These are phyloP conservation scores for Drosophila pseudoananassae DNA, from an alignment of 1,140 invertebrate genomes.

Conservation along the genomic window DNA sequence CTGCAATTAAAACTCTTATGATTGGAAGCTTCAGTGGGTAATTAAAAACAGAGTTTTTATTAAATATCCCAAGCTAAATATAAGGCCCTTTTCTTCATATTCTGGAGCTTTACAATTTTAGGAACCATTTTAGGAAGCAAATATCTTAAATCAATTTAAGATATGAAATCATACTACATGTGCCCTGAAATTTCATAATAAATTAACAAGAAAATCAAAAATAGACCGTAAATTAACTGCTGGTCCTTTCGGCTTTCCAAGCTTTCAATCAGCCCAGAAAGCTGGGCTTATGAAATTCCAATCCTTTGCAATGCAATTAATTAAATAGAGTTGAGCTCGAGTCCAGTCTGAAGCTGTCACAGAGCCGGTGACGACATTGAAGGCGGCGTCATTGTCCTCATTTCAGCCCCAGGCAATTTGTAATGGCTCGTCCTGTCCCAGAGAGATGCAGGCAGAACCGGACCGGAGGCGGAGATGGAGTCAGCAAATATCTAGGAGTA, in stretches of 20 bases:
- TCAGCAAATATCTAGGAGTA: conserved; percentile 31
- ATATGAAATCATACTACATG: background rate
- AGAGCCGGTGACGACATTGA: conserved; percentile 10
- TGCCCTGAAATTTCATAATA: background rate
- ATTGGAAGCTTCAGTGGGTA: background rate
- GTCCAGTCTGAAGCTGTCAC: background rate
- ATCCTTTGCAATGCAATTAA: conserved; percentile 58
- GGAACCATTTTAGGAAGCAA: too few species aligned
- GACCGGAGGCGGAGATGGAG: background rate
- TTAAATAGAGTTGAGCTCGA: conserved; percentile 30
- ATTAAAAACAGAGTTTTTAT: background rate
- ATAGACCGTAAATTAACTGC: background rate
- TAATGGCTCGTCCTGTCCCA: background rate
- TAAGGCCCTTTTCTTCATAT: too few species aligned
- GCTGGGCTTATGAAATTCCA: conserved; percentile 41
- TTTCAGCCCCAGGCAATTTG: conserved; percentile 12
- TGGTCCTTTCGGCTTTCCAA: background rate
- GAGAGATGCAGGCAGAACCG: background rate
- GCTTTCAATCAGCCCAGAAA: conserved; percentile 1
- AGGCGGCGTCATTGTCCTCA: conserved; percentile 35
- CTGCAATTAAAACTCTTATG: background rate
- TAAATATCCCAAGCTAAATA: too few species aligned
- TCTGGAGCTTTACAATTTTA: too few species aligned
- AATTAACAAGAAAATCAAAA: background rate
- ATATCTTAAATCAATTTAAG: too few species aligned